Base-by-base conservation (phyloP, 2,113 vertebrate genomes). In the Mugil cephalus region DNA sequence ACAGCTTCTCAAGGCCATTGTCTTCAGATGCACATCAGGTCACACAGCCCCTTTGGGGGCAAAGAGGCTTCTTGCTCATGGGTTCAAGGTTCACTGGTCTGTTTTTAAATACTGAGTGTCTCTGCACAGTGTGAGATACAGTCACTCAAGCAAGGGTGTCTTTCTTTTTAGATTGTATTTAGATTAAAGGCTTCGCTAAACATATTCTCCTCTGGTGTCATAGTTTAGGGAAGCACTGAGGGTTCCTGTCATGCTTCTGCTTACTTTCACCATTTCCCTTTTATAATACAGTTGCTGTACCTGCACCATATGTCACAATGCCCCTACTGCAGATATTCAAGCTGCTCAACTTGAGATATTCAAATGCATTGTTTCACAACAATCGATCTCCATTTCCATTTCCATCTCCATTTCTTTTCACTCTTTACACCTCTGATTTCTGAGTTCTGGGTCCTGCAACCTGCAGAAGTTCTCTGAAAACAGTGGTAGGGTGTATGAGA, bases 1-100 rank as follows among this genome's bases (percentile, higher is more conserved):
- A 74, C 43, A 82, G 52, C 45, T 81, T 75, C 76, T 80, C 51
- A 43, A 73, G 82, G 81, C 70, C 54, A 19, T 60, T 7, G 7
- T 53, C 50, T 58, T 38, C 54, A 53, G 59, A 73, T 65, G 53
- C 50, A 73, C 74, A 68, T 34, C 17, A 59, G 84, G 82, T 76
- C 35, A 9, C 6, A 24, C 61, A 76, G 66, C 5, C 36, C 19
- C 45, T 67, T 14, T 0, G 18, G 19, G 51, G 60, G 67, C 53
- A 48, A 54, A 12, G 58, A 70, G 75, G 65, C 39, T 65, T 52
- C 63, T 71, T 70, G 39, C 48, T 74, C 3, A 4, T 18, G n/a
- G 42, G 59, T 75, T 81, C 60, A 85, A 69, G 45, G 63, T 82
- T 83, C 73, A 66, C 17, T 14, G 45, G 55, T 58, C 47, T 61